A percentile compares a stretch with the other conserved stretches of the same genome.
phyloP scores from a whole-genome alignment of 1,140 invertebrate genomes.

The Heliconius congener region DNA sequence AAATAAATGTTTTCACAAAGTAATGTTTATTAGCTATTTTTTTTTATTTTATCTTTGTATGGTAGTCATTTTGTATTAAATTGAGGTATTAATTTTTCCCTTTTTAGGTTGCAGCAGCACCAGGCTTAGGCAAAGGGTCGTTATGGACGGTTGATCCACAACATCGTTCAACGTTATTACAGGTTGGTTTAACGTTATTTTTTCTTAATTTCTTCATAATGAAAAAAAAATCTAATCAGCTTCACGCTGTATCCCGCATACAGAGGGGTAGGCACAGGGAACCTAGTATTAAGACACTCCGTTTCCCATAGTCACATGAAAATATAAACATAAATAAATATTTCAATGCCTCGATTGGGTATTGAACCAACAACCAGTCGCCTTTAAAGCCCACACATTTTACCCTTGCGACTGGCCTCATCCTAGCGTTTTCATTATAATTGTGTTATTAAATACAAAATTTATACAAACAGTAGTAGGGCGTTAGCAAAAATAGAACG shows the following conservation, averaged over 20 bases:
- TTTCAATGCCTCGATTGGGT: too few species aligned
- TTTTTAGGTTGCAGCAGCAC: conserved; percentile 69
- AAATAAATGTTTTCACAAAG: conserved; percentile 98
- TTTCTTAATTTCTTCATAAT: not conserved
- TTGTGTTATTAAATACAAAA: not conserved
- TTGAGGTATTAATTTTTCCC: not conserved
- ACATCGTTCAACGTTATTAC: conserved; percentile 62
- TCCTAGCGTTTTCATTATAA: too few species aligned
- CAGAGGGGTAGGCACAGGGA: too few species aligned
- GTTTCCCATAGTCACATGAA: too few species aligned
- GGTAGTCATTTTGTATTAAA: not conserved
- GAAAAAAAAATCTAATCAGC: too few species aligned
- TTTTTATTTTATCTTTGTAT: not conserved
- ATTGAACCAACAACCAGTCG: too few species aligned
- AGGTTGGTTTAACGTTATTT: conserved; percentile 41
- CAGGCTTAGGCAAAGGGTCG: conserved; percentile 95
- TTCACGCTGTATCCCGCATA: too few species aligned
- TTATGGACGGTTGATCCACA: conserved; percentile 97
- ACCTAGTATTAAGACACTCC: too few species aligned
- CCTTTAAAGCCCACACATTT: too few species aligned
- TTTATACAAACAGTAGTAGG: not conserved
- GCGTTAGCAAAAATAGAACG: not conserved
- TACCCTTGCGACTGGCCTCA: too few species aligned
- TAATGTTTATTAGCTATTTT: conserved; percentile 60
- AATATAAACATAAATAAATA: too few species aligned